Base-by-base conservation (phyloP, 2,113 vertebrate species). In the Sylvietta virens region DNA sequence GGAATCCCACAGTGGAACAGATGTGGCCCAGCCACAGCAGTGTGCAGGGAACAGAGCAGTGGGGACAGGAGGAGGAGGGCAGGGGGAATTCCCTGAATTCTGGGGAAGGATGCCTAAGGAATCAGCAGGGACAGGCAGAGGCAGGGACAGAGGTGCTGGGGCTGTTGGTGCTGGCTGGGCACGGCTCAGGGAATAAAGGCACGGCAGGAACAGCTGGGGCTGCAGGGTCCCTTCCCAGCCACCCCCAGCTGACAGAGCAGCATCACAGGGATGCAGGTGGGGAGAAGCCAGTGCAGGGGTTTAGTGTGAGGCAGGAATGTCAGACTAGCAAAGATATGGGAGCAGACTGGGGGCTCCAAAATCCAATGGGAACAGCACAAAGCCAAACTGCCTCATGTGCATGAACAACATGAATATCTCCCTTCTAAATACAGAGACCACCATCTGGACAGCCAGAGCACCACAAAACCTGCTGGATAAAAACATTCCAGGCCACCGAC, bases 241-340 rank as follows among this genome's bases (percentile, higher is more conserved):
- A 35, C 1, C 13, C 39, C 4, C 0, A 6, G 54, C 66, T 6
- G 53, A 35, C 26, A 42, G 39, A 39, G 31, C 56, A 19, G 56
- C 22, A 39, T 1, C 10, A 3, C 18, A 12, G 47, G 33, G 3
- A 7, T 0, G 9, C 42, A 9, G 48, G 8, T 3, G n/a, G 24
- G 33, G 16, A 47, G 27, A 74, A 26, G n/a, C 21, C 21, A n/a
- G 12, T 0, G 24, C 51, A 23, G 56, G 65, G 61, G 9, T 2
- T 10, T 1, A 6, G 10, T 0, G 9, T 10, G 65, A 37, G 35
- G 27, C 1, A 30, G 6, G 35, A 47, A 45, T 3, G 0, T 2
- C 42, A 31, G 9, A 6, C 0, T 2, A 42, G 54, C 74, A 48
- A 21, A 50, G 31, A 27, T 3, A 37, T 3, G 37, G n/a, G 40